Conservation (phyloP, 2,113 vertebrate species). For the Herpailurus yagouaroundi region DNA sequence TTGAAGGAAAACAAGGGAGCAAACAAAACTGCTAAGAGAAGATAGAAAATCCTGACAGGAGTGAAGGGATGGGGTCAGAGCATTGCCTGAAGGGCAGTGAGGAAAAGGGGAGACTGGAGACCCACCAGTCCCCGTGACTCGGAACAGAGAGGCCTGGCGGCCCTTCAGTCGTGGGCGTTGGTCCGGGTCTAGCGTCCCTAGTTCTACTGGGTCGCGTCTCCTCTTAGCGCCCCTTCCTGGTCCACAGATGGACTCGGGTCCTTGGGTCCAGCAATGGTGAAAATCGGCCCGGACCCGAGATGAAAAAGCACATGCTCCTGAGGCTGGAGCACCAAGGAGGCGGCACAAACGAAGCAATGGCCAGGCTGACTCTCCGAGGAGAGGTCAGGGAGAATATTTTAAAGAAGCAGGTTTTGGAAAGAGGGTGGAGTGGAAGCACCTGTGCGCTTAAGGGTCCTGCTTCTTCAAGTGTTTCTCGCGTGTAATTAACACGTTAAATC, state of each 20-base stretch:
- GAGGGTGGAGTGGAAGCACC: background rate
- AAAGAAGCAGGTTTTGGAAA: no score
- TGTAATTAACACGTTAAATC: background rate
- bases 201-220: background rate
- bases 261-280: no score
- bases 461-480: background rate
- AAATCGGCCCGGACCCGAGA: no score
- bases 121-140: background rate
- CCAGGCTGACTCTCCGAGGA: no score
- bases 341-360: no score
- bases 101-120: background rate
- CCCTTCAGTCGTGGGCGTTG: background rate
- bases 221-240: background rate
- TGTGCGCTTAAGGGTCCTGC: background rate
- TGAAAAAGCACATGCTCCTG: no score
- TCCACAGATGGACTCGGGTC: background rate
- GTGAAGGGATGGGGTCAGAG: background rate
- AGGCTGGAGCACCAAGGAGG: no score
- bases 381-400: no score
- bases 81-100: background rate
- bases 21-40: background rate
- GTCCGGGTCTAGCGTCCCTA: background rate
- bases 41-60: background rate
- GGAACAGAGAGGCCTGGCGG: background rate
- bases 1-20: background rate